Evolutionary conservation across 2,797 vertebrate species (phyloP).

Genomic region (Lycodopsis pacificus): DNA sequence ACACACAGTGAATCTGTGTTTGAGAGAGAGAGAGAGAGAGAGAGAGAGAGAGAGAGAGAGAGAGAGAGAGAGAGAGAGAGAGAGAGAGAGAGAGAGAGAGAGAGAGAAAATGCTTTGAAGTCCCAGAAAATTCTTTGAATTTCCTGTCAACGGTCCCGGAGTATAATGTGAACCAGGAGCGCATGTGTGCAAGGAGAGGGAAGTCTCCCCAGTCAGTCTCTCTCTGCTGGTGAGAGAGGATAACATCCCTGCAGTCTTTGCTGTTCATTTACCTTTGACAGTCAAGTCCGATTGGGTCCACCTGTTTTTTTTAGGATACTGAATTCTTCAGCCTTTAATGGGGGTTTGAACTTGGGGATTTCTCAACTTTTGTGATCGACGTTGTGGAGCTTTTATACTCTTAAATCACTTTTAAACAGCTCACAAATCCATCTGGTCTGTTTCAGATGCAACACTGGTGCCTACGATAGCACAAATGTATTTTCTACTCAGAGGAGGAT

Average conservation of each 20-base stretch:
- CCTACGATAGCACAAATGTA: constrained; percentile 6
- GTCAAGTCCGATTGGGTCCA: constrained; percentile 31
- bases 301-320: constrained; percentile 21
- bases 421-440: constrained; percentile 1
- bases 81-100: constrained; percentile 10
- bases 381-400: background rate
- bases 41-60: constrained; percentile 27
- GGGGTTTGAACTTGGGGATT: constrained; percentile 22
- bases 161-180: constrained; percentile 83
- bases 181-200: constrained; percentile 17
- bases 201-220: constrained; percentile 46
- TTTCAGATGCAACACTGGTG: constrained; percentile 29
- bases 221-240: constrained; percentile 42
- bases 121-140: constrained; percentile 79
- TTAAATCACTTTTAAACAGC: constrained; percentile 14
- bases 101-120: constrained; percentile 79
- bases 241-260: constrained; percentile 34
- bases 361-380: constrained; percentile 19
- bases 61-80: background rate
- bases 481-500: constrained; percentile 23
- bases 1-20: constrained; percentile 3
- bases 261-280: constrained; percentile 19
- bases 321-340: constrained; percentile 2
- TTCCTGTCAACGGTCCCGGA: constrained; percentile 76
- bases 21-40: constrained; percentile 24